Conservation (phyloP, 2,113 vertebrate species). For the Potamarius usumacintae region DNA sequence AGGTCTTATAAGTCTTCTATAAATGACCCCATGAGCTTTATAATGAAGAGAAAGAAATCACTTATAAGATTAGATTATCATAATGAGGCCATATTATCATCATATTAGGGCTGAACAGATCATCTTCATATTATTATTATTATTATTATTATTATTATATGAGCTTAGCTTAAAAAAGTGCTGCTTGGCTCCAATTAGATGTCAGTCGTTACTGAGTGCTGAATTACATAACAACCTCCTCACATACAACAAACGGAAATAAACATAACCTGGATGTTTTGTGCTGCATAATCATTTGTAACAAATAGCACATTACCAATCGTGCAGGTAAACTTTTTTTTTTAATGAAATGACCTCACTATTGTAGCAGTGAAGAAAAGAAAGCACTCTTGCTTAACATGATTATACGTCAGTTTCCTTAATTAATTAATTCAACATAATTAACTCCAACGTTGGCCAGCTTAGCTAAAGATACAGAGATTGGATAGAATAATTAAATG, state of each 20-base stretch:
- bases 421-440: background rate
- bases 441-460: background rate
- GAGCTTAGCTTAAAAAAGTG: background rate
- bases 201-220: background rate
- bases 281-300: background rate
- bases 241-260: background rate
- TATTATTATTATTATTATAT: background rate
- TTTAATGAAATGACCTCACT: background rate
- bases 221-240: background rate
- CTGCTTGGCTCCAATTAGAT: background rate
- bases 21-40: background rate
- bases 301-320: background rate
- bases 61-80: no score
- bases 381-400: background rate
- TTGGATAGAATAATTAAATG: no score
- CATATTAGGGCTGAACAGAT: background rate
- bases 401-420: background rate
- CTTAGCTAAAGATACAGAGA: background rate
- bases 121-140: no score
- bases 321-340: background rate
- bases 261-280: background rate
- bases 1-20: background rate
- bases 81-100: background rate
- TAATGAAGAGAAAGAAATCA: background rate
- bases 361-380: background rate